Evolutionary conservation across 2,797 vertebrate species (phyloP), one percentile per base, ranked within the genome.

Genomic region (Mormyrus hasselquistii): DNA sequence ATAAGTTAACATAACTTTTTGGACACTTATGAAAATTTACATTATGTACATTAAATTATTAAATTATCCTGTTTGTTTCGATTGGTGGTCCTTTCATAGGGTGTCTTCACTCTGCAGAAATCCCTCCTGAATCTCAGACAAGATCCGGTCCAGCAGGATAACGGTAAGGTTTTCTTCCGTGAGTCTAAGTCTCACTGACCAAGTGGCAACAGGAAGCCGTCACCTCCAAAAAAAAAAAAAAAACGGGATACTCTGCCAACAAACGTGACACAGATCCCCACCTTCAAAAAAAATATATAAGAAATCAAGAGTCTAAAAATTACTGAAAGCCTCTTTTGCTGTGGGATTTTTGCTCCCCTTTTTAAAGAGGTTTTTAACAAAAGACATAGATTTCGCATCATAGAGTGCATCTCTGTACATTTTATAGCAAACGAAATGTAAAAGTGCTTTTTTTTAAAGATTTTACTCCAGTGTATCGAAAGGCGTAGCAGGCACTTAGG

Each of bases 401-500:
- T 91, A 93, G 89, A 92, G 83, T 88, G 92, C 94, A 95, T 94
- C 95, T 96, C 95, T 96, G 96, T 93, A 93, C 92, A 93, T 95
- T 94, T 94, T 94, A 95, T 95, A 94, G 95, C 96, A 96, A 96
- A 96, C 95, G 96, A 96, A 96, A 96, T 96, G 95, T 95, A 96
- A 96, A 96, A 96, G 95, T 95, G 94, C 92, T 69, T 69, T 69
- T 69, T 91, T 88, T 52, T 88, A 90, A 90, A 90, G 73, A 90
- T 55, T 82, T 90, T 92, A 92, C 95, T 96, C 94, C 97, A 97
- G 97, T 97, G 97, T 98, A 96, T 96, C 93, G 95, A 96, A 96
- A 95, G 96, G 96, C 98, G 95, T 98, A 98, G 97, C 98, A 99
- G 98, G 98, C 98, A 99, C 98, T 99, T 99, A 97, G 98, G 98